Conservation (phyloP, 2,888 invertebrate species). For the Troilus luridus region DNA sequence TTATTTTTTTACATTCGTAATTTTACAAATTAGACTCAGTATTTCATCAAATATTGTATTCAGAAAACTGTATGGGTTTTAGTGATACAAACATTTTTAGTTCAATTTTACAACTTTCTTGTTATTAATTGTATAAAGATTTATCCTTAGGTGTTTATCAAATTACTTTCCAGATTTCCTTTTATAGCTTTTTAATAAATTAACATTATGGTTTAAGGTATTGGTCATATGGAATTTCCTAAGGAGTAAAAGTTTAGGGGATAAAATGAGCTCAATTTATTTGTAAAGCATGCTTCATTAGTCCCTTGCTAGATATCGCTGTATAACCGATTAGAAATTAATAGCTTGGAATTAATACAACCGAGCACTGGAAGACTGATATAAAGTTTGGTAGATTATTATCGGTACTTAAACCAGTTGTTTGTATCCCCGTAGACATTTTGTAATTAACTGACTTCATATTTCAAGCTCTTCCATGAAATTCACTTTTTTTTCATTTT, state of each 20-base stretch:
- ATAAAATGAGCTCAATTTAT: constrained; percentile 52
- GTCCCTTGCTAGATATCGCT: constrained; percentile 52
- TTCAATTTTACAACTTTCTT: neutral
- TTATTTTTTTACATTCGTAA: constrained; percentile 19
- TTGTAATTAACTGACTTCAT: neutral
- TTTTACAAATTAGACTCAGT: neutral
- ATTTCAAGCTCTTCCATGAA: neutral
- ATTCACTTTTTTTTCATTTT: neutral
- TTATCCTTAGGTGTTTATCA: neutral
- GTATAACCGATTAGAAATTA: constrained; percentile 23
- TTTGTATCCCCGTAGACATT: neutral
- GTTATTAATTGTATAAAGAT: neutral
- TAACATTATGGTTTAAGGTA: neutral
- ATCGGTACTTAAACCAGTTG: neutral
- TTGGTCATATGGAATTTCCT: constrained; percentile 7
- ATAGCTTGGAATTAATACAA: neutral
- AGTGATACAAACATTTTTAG: neutral
- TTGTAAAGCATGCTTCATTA: constrained; percentile 51
- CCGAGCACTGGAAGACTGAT: constrained; percentile 56
- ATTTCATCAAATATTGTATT: neutral
- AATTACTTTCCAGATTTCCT: neutral
- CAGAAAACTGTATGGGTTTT: neutral
- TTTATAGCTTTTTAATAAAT: neutral
- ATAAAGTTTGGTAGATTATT: constrained; percentile 9
- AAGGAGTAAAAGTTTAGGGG: neutral